Conservation (phyloP, 2,113 vertebrate species). For the Pituophis catenifer region DNA sequence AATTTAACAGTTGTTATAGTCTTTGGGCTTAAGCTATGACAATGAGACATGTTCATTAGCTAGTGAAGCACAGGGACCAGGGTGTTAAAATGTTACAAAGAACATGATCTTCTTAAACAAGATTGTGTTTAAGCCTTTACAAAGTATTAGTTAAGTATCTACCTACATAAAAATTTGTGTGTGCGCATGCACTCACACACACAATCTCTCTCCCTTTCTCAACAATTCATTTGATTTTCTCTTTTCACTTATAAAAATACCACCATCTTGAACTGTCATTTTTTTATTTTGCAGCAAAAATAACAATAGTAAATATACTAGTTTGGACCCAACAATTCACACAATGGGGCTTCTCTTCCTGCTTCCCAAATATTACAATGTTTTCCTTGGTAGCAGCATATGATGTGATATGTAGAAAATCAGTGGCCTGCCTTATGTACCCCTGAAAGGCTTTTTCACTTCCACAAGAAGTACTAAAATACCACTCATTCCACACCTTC, state of each 20-base stretch:
- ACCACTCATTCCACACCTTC: not conserved
- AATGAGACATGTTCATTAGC: conserved; percentile 25
- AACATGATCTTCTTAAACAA: conserved; percentile 7
- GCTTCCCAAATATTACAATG: not conserved
- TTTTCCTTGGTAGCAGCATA: not conserved
- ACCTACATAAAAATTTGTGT: not conserved
- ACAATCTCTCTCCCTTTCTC: not conserved
- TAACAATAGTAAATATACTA: not conserved
- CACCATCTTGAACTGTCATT: not conserved
- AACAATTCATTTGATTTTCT: not conserved
- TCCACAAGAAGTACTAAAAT: not conserved
- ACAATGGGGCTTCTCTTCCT: not conserved
- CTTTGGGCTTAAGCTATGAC: conserved; percentile 12
- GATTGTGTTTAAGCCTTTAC: not conserved
- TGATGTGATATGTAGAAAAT: not conserved
- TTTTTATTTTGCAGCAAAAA: not conserved
- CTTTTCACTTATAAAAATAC: not conserved
- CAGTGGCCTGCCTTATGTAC: not conserved
- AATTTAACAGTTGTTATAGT: conserved; percentile 12
- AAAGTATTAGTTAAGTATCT: not conserved
- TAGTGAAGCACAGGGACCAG: conserved; percentile 5
- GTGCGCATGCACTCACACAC: not conserved
- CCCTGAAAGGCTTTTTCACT: not conserved
- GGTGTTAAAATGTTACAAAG: conserved; percentile 20
- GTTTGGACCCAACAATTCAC: not conserved